Base-by-base conservation (phyloP, 2,888 invertebrate species). In the Aplocera efformata region DNA sequence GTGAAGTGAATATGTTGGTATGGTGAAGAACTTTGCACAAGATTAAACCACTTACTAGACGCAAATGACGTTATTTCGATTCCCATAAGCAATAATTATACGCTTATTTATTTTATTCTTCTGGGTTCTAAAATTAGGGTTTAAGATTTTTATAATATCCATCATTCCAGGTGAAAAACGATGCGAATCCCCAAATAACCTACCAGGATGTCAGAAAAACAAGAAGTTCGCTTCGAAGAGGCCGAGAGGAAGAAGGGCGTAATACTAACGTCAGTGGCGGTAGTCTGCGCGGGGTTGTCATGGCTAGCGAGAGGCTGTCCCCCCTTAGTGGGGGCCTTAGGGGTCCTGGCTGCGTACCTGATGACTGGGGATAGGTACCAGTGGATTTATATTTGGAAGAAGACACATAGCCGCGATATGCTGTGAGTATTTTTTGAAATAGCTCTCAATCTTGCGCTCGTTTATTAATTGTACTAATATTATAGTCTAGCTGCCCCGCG, bases 301-400 rank as follows among this genome's bases (percentile, higher is more conserved):
- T 84, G 77, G 76, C 36, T 82, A 0, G 48, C 68, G 0, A 58
- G 72, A 0, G 58, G 63, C 0, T 79, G 67, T 0, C 63, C 72
- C 0, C 46, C 67, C 0, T 32, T 71, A 1, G 11, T 78, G 46
- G 67, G 73, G 0, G 38, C 65, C 1, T 50, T 85, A 4, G 73
- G 67, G 0, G 44, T 76, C 1, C n/a, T 74, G 0, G 62, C 76
- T 0, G 58, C 67, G 0, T 86, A 79, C 41, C 67, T 88, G 31
- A 60, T 86, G 68, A 84, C 84, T 0, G 86, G 88, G 0, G 71
- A 84, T 40, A 63, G 88, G 50, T 86, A 88, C 47, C 86, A 89
- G 50, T 89, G 88, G 88, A 53, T 88, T 21, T 86, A 85, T 51
- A 85, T 88, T 7, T 81, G 79, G 74, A 73, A 70, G 57, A 85